Base-by-base conservation (phyloP, 30 jellyfish, hydroid and myxozoan species). In the Euphysa ruthae region DNA sequence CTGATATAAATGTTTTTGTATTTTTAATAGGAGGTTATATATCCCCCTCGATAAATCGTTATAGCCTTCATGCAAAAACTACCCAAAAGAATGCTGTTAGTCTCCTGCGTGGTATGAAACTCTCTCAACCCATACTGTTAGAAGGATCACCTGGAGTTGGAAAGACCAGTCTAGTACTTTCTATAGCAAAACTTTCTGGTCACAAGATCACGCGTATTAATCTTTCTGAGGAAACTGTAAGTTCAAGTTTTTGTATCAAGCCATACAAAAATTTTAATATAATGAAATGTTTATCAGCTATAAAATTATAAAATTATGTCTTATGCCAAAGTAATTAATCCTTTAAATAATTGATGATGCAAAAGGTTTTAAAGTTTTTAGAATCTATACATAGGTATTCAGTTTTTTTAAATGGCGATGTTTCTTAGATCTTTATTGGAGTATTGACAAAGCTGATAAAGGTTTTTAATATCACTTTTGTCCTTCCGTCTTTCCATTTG, bases 121-220 rank as follows among this genome's bases (percentile, higher is more conserved):
- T 86, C 43, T 21, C 93, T 35, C 77, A 93, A 23, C 99, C 99
- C 56, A 66, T 91, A 49, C 92, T 91, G 19, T 83, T 91, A 30
- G 99, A 91, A 76, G 99, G 99, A 21, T 79, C 99, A 12, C 99
- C 99, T 13, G 99, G 99, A 6, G 95, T 73, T 61, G 99, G 99
- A 16, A 91, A 91, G 43, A 91, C 99, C 1, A 82, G 95, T 49
- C 76, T 82, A 22, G 95, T 82, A 2, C 58, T 81, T 44, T 87
- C 95, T 6, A 69, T 91, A 16, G 99, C 99, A 6, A 73, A 51
- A 73, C 28, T 42, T 27, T 71, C 95, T 26, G 83, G 92, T 6
- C 56, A 91, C 51, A 64, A 63, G 14, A 32, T 91, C 33, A 75
- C 79, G n/a, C 65, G 99, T 42, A 91, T 91, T 16, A 91, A 91